Base-by-base conservation (phyloP, 2,888 invertebrate species). In the Drosophila greeni region DNA sequence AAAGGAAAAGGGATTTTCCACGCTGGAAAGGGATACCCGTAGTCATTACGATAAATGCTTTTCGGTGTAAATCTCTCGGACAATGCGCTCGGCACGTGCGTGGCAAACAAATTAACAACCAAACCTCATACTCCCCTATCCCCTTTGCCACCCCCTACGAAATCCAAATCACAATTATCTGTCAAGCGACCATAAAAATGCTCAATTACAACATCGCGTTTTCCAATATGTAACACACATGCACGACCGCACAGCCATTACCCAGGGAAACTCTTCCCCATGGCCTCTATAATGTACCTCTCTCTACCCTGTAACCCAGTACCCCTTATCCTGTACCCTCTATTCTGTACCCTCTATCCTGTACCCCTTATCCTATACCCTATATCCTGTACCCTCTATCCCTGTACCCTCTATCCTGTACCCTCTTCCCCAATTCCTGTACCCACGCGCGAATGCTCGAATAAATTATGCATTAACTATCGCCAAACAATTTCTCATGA, bases 131-230 rank as follows among this genome's bases (percentile, higher is more conserved):
- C n/a, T n/a, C n/a, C n/a, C n/a, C n/a, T n/a, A n/a, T n/a, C n/a
- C n/a, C n/a, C n/a, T n/a, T n/a, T n/a, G n/a, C n/a, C n/a, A n/a
- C n/a, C n/a, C n/a, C n/a, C n/a, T n/a, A n/a, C n/a, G n/a, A n/a
- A n/a, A n/a, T n/a, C n/a, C n/a, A n/a, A n/a, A n/a, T n/a, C n/a
- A 65, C 82, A 73, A 77, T 77, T 82, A 75, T 82, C 75, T 78
- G 73, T 52, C 71, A 77, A 73, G 72, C 74, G 66, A 56, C 67
- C 72, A 76, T 74, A 76, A 81, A 76, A 76, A 66, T 75, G 78
- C 66, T 68, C 82, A 81, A 81, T 75, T 77, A 81, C 78, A 70
- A 67, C 40, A 69, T 67, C 69, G 66, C 66, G 62, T 64, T 64
- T 66, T 55, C 66, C 80, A 64, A 79, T 66, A 65, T 40, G 43